phyloP scores from a whole-genome alignment of 2,113 vertebrate species.

The Andinoacara biseriatus region DNA sequence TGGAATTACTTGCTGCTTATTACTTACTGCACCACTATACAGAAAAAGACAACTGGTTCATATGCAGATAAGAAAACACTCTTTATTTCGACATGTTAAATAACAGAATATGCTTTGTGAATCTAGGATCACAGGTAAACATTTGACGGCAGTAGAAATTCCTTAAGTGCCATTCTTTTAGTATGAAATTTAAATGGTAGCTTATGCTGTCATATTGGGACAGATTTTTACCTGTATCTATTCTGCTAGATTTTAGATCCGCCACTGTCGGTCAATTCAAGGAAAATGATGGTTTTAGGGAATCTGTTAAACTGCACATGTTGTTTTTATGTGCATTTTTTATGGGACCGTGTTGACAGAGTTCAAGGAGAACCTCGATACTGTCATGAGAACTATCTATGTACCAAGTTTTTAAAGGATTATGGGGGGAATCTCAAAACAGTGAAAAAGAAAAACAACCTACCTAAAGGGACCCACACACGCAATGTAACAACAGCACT shows the following conservation, averaged over 20 bases:
- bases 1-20: background rate
- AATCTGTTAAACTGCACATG: background rate
- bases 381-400: background rate
- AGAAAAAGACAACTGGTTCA: background rate
- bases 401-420: background rate
- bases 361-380: background rate
- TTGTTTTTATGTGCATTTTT: background rate
- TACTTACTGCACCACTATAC: background rate
- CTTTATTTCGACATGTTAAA: background rate
- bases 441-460: background rate
- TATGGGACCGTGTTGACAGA: background rate
- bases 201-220: too few relatives aligned
- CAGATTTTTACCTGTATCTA: background rate
- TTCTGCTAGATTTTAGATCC: background rate
- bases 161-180: too few relatives aligned
- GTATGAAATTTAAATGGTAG: too few relatives aligned
- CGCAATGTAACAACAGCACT: background rate
- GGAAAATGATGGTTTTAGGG: background rate
- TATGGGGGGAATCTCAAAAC: background rate
- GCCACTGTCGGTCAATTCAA: background rate
- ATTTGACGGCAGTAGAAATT: too few relatives aligned
- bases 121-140: background rate
- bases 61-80: background rate
- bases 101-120: background rate
- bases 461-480: background rate